Evolutionary conservation across 2,888 invertebrate genomes (phyloP), one percentile per base, ranked within the genome.

Genomic region (Zaprionus lineosus): DNA sequence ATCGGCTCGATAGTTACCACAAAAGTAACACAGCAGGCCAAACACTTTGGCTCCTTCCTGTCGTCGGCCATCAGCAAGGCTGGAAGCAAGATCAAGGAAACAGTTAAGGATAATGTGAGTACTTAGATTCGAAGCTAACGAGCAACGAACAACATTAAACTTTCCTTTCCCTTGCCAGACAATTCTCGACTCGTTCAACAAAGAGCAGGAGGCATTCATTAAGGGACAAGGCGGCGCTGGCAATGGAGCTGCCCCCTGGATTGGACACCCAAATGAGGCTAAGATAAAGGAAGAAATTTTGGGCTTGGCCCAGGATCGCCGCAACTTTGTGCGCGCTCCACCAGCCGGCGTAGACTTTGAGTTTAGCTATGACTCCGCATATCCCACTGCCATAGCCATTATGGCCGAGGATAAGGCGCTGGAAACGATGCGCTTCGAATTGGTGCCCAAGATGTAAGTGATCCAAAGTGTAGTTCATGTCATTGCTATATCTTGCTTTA

Each of bases 371-470:
- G 96, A 97, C 90, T 93, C 95, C 82, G 94, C 96, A 91, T 96
- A 95, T 91, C 98, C 98, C 33, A 93, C 98, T 88, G 99, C 99
- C 65, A 94, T 96, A 91, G 95, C 97, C 84, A 97, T 98, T 87
- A 94, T 99, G 91, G 94, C 95, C 77, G 96, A 98, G 90, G 99
- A 99, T 91, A 95, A 96, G 64, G 97, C 98, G 91, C 93, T 99
- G 87, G 96, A 98, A 91, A 97, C 97, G 91, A 98, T 99, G 97
- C 95, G 99, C 91, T 99, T 98, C 92, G 97, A 98, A 91, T 94
- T 99, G 89, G 99, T 99, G 89, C 99, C 99, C 87, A 99, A 99
- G 95, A 94, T 97, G 98, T 98, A 91, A 94, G 96, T 66, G n/a
- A 4, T 9, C 3, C 4, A 4, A 5, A 19, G 2, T 2, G 8